These are phyloP conservation scores for Coregonus sp. DNA, from an alignment of 2,797 vertebrate species.

Conservation along the genomic window DNA sequence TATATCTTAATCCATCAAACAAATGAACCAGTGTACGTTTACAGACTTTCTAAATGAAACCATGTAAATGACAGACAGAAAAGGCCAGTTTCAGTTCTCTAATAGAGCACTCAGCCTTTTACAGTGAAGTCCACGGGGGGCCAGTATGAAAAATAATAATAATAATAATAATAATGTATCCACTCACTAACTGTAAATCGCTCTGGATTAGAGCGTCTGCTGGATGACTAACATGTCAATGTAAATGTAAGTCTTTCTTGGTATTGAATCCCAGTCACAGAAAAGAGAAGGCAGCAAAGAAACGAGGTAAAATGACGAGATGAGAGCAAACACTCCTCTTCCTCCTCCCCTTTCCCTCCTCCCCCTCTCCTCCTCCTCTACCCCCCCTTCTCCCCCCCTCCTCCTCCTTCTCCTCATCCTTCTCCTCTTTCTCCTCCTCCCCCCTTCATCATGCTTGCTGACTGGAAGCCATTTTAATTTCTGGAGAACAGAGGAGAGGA, in stretches of 20 bases:
- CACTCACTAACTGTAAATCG: no score
- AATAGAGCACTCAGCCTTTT: constrained; percentile 41
- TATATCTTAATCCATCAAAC: neutral
- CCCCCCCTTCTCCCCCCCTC: neutral
- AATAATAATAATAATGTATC: no score
- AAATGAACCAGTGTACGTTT: neutral
- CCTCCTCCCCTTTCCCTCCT: neutral
- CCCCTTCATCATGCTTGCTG: constrained; percentile 28
- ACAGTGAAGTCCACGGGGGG: no score
- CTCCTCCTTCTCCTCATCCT: constrained; percentile 11
- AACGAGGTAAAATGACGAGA: constrained; percentile 23
- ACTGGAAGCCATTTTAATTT: constrained; percentile 14
- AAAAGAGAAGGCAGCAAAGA: constrained; percentile 16
- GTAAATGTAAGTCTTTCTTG: constrained; percentile 25
- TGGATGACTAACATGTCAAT: no score
- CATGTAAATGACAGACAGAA: constrained; percentile 25
- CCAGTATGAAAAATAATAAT: no score
- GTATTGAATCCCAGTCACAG: constrained; percentile 27
- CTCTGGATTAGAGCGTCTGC: no score
- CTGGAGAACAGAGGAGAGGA: constrained; percentile 20
- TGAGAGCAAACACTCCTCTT: constrained; percentile 26
- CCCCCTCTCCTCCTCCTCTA: neutral
- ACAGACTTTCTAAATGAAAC: constrained; percentile 60
- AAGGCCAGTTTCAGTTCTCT: constrained; percentile 39
- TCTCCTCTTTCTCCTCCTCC: neutral